Evolutionary conservation across 1,140 invertebrate species (phyloP), one percentile per base, ranked within the genome.

Genomic region (Zaprionus taronus): DNA sequence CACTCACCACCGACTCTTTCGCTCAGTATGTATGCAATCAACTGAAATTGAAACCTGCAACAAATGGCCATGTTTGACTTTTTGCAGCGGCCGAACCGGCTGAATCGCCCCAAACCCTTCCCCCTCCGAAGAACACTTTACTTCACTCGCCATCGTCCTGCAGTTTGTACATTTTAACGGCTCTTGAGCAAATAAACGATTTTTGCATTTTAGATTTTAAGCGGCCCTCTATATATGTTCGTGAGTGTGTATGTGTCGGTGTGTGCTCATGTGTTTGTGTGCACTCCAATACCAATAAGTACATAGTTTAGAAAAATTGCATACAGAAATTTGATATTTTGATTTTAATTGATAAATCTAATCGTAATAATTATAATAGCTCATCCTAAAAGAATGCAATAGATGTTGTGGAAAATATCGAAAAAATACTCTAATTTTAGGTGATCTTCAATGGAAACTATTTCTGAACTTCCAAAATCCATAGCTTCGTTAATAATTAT

Each of bases 11-110:
- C 12, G 47, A 22, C 47, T 51, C 47, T 22, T 51, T 51, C 11
- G 47, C 38, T 41, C 69, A 65, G 66, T 64, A 64, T 62, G 69
- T 80, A 80, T 85, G 84, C 85, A 90, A 90, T 90, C 74, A 85
- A 84, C 81, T 81, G 84, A 87, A 87, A 87, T 87, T 90, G 74
- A 90, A 76, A 90, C 85, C 84, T 87, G 84, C 84, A 87, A 79
- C 78, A 87, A 87, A 87, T 87, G 81, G 84, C 72, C 63, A 90
- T 81, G 79, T 87, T 90, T 90, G 81, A 81, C 78, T 87, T 90
- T 77, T 79, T 81, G 66, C 79, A 79, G 61, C 71, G 84, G 85
- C 77, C 83, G 65, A 83, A 70, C 66, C 41, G 41, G n/a, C n/a
- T 7, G 73, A 70, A 69, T 66, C 58, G 56, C 22, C 47, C 47